Percentiles rank a stretch among this genome's conserved stretches.
Conservation (phyloP, 2,888 invertebrate genomes). For the Synergus laeviventris region DNA sequence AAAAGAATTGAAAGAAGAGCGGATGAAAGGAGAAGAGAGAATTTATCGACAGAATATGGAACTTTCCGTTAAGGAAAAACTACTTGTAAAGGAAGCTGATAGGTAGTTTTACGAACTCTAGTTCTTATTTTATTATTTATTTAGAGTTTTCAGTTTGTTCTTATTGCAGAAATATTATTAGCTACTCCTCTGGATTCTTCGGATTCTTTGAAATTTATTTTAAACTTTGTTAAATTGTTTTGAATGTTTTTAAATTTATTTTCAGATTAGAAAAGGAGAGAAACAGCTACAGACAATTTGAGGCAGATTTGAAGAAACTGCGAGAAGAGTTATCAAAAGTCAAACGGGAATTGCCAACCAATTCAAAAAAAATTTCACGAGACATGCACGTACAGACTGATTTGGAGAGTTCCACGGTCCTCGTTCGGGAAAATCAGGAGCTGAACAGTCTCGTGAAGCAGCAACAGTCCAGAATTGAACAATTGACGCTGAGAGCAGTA, state of each 20-base stretch:
- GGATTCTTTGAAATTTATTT: too few species aligned
- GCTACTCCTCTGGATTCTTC: too few species aligned
- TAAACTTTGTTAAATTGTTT: too few species aligned
- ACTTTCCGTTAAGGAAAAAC: conserved; percentile 66
- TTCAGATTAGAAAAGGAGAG: conserved; percentile 68
- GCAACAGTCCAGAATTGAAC: conserved; percentile 70
- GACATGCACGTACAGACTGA: conserved; percentile 69
- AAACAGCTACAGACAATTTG: conserved; percentile 63
- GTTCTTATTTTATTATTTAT: not conserved
- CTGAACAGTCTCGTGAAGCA: conserved; percentile 64
- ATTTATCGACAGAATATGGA: conserved; percentile 67
- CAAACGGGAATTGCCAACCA: conserved; percentile 54
- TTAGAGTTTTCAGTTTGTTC: not conserved
- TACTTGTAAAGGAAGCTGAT: conserved; percentile 65
- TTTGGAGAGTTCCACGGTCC: conserved; percentile 49
- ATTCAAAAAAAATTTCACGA: conserved; percentile 47
- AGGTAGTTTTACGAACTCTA: conserved; percentile 58
- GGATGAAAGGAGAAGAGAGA: conserved; percentile 58
- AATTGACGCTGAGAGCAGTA: conserved; percentile 67
- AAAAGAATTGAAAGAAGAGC: conserved; percentile 62
- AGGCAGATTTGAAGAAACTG: conserved; percentile 65
- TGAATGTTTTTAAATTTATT: conserved; percentile 3
- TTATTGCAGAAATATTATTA: not conserved
- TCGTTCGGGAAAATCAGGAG: conserved; percentile 67
- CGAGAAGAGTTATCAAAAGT: conserved; percentile 67